A percentile compares a stretch with the other conserved stretches of the same genome.
Evolutionary conservation across 2,797 vertebrate genomes (phyloP).

Genomic region (Rhinatrema bivittatum): DNA sequence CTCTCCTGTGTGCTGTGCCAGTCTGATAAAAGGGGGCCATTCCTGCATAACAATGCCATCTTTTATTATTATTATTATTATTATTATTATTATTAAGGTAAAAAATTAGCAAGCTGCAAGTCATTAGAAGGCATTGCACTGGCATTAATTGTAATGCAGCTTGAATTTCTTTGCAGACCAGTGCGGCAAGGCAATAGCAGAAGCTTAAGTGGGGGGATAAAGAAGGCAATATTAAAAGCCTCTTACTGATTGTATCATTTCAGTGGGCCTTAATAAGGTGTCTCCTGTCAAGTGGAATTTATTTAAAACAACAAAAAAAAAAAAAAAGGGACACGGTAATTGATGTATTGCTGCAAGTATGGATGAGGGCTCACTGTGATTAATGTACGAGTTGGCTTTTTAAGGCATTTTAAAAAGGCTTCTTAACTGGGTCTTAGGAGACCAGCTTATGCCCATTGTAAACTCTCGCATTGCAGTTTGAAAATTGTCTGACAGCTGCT

Average conservation of each 20-base stretch:
- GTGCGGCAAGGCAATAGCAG: slow-evolving; percentile 66
- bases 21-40: slow-evolving; percentile 59
- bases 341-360: slow-evolving; percentile 76
- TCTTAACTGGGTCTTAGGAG: slow-evolving; percentile 74
- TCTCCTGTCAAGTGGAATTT: slow-evolving; percentile 72
- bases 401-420: slow-evolving; percentile 71
- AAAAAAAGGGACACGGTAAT: slow-evolving; percentile 68
- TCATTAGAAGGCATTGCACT: slow-evolving; percentile 71
- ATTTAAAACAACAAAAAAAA: slow-evolving; percentile 58
- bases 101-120: slow-evolving; percentile 85
- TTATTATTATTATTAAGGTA: too few relatives aligned
- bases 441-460: slow-evolving; percentile 58
- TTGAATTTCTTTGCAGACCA: slow-evolving; percentile 74
- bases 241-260: slow-evolving; percentile 75
- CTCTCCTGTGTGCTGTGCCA: slow-evolving; percentile 68
- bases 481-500: slow-evolving; percentile 71
- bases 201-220: slow-evolving; percentile 13
- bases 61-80: too few relatives aligned
- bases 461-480: slow-evolving; percentile 63
- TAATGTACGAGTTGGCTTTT: slow-evolving; percentile 78
- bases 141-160: slow-evolving; percentile 79
- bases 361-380: slow-evolving; percentile 70
- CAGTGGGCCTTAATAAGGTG: slow-evolving; percentile 69
- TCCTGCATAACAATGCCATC: slow-evolving; percentile 72
- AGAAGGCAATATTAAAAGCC: slow-evolving; percentile 70